Conservation (phyloP, 2,888 invertebrate genomes). For the Chirona hameri region DNA sequence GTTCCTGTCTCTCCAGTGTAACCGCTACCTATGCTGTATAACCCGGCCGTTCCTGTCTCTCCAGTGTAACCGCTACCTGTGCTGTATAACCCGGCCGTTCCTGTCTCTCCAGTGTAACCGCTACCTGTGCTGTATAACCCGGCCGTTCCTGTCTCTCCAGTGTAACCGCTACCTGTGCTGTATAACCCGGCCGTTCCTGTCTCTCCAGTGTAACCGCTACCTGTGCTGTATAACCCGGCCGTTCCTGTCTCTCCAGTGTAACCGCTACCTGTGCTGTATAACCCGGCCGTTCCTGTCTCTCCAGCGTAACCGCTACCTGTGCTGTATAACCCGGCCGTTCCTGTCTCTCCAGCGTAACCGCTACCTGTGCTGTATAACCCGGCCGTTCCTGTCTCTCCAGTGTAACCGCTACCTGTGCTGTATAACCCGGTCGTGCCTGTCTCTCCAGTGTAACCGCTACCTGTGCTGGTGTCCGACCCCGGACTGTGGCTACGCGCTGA, state of each 20-base stretch:
- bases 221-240: no score
- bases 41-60: not conserved
- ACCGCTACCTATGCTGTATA: conserved; percentile 90
- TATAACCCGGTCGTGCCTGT: not conserved
- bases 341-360: conserved; percentile 58
- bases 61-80: conserved; percentile 70
- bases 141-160: not conserved
- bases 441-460: conserved; percentile 62
- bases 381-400: not conserved
- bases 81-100: no score
- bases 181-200: no score
- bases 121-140: conserved; percentile 87
- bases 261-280: conserved; percentile 90
- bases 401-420: conserved; percentile 68
- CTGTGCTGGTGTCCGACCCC: conserved; percentile 97
- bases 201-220: conserved; percentile 62
- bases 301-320: conserved; percentile 70
- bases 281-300: not conserved
- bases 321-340: no score
- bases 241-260: conserved; percentile 46
- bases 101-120: conserved; percentile 58
- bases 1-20: conserved; percentile 46
- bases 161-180: conserved; percentile 84
- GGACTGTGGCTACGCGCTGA: conserved; percentile 91
- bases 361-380: conserved; percentile 87